phyloP scores from a whole-genome alignment of 2,113 vertebrate species.

The Xenopus tropicalis region UCB_Xtro_10.0 CM004443.2:62550501-62551000 shows the following conservation, averaged over 20 bases:
- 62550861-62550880: constrained; percentile 31
- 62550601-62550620: no score
- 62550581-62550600: no score
- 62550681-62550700: constrained; percentile 46
- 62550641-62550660: no score
- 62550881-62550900: constrained; percentile 26
- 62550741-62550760: not conserved
- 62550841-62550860: constrained; percentile 44
- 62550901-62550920: constrained; percentile 16
- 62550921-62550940: not conserved
- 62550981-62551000: no score
- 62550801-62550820: constrained; percentile 45
- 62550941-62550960: not conserved
- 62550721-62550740: constrained; percentile 46
- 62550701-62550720: constrained; percentile 49
- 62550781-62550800: constrained; percentile 3
- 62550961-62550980: not conserved
- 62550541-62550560: no score
- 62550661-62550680: not conserved
- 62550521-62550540: no score
- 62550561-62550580: no score
- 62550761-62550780: constrained; percentile 22
- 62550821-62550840: constrained; percentile 46
- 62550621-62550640: no score
- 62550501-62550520: no score